Conservation (phyloP, 1,140 invertebrate species). For the Drosophila elegans region DNA sequence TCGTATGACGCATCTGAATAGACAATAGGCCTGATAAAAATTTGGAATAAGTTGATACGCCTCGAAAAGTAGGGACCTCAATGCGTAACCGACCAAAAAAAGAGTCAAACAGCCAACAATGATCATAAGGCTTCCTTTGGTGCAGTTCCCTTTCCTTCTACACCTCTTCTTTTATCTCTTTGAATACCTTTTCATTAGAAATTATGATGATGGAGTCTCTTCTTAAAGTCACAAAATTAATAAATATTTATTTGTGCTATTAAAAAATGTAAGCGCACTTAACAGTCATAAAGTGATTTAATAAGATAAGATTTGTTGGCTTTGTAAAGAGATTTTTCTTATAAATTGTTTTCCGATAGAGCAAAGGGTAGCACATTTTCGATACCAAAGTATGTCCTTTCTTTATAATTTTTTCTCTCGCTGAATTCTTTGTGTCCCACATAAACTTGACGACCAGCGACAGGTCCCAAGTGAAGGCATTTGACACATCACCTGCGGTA, state of each 20-base stretch:
- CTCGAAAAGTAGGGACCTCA: constrained; percentile 16
- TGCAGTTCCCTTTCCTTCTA: not conserved
- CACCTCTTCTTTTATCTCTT: constrained; percentile 1
- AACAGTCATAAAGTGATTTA: too few relatives aligned
- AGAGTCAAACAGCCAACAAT: constrained; percentile 19
- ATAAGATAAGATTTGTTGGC: too few relatives aligned
- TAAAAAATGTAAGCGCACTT: too few relatives aligned
- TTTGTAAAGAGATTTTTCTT: not conserved
- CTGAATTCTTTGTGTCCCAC: constrained; percentile 8
- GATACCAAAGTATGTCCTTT: not conserved
- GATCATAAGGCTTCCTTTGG: constrained; percentile 54
- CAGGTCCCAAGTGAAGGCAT: constrained; percentile 55
- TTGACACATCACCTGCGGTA: constrained; percentile 65
- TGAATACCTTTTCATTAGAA: not conserved
- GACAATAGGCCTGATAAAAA: constrained; percentile 49
- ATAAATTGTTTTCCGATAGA: not conserved
- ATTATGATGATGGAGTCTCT: too few relatives aligned
- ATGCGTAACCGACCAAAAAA: constrained; percentile 37
- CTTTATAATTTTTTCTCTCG: constrained; percentile 4
- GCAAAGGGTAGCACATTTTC: constrained; percentile 8
- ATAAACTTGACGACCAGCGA: constrained; percentile 37
- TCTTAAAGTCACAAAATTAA: too few relatives aligned
- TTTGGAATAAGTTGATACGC: constrained; percentile 31
- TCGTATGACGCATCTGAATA: constrained; percentile 43
- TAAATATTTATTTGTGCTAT: too few relatives aligned